Conservation (phyloP, 2,797 vertebrate genomes). For the Sebastes steindachneri region DNA sequence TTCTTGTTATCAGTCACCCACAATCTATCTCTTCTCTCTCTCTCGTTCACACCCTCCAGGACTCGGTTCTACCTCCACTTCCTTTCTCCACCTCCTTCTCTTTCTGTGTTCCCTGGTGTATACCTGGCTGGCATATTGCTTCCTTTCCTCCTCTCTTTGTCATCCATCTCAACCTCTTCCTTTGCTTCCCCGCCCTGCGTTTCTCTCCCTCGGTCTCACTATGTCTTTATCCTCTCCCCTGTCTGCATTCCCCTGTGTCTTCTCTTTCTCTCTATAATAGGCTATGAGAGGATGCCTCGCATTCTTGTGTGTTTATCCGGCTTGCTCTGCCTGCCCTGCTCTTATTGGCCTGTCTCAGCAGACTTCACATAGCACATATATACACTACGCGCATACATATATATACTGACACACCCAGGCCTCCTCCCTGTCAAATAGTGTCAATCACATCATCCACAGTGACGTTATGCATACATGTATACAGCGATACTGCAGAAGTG, state of each 20-base stretch:
- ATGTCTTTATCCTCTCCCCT: slow-evolving; percentile 19
- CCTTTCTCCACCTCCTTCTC: slow-evolving; percentile 33
- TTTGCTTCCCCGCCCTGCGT: not conserved
- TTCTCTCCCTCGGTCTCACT: not conserved
- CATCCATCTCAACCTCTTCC: slow-evolving; percentile 24
- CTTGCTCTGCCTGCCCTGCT: not conserved
- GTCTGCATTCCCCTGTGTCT: slow-evolving; percentile 36
- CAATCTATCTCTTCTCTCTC: slow-evolving; percentile 16
- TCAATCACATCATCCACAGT: not conserved
- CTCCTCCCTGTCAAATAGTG: not conserved
- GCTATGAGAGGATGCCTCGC: slow-evolving; percentile 61
- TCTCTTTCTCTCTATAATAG: slow-evolving; percentile 34
- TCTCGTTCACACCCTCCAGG: slow-evolving; percentile 46
- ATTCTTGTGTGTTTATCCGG: slow-evolving; percentile 67
- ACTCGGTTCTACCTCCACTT: slow-evolving; percentile 40
- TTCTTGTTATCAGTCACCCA: slow-evolving; percentile 55
- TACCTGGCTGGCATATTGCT: slow-evolving; percentile 54
- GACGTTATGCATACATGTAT: not conserved
- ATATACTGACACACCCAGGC: not conserved
- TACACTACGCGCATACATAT: not conserved
- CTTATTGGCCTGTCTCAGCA: slow-evolving; percentile 33
- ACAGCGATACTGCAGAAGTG: not conserved
- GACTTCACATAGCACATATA: slow-evolving; percentile 20
- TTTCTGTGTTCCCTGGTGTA: slow-evolving; percentile 15
- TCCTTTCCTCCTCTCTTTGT: slow-evolving; percentile 28